These are phyloP conservation scores for Verasper variegatus DNA, from an alignment of 2,113 vertebrate genomes.

Conservation along the genomic window DNA sequence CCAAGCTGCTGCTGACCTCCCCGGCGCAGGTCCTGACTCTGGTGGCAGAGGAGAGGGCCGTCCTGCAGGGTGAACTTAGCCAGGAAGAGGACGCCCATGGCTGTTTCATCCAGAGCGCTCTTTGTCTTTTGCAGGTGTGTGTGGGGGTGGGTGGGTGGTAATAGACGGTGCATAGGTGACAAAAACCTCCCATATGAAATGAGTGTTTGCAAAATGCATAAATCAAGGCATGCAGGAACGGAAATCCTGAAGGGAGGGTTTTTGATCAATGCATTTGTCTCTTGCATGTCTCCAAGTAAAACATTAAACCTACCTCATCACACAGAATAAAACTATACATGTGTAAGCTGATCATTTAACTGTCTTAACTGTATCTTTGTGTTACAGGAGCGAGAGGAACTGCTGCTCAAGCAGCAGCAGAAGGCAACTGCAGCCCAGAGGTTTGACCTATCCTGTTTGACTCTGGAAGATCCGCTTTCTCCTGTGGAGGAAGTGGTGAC, in stretches of 20 bases:
- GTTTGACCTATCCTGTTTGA: conserved; percentile 83
- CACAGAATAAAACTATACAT: background rate
- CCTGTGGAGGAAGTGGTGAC: conserved; percentile 76
- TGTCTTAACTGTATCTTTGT: background rate
- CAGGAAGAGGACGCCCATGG: conserved; percentile 88
- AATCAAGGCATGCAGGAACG: background rate
- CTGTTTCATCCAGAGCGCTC: conserved; percentile 95
- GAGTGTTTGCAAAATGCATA: background rate
- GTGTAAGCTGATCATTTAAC: background rate
- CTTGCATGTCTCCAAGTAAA: too few relatives aligned
- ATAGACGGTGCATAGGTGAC: background rate
- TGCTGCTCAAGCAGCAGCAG: conserved; percentile 73
- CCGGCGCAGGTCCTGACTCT: conserved; percentile 88
- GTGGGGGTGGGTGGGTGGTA: too few relatives aligned
- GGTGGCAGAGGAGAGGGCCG: conserved; percentile 87
- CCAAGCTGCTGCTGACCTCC: conserved; percentile 94
- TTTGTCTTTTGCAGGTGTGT: conserved; percentile 91
- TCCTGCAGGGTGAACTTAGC: conserved; percentile 87
- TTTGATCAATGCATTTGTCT: too few relatives aligned
- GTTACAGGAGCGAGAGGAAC: conserved; percentile 87
- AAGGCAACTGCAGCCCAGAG: conserved; percentile 43
- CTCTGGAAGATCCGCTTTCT: conserved; percentile 75
- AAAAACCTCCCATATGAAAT: background rate
- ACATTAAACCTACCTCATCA: too few relatives aligned
- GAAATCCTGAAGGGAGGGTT: background rate